A percentile compares a stretch with the other conserved stretches of the same genome.
These are phyloP conservation scores for Upupa epops DNA, from an alignment of 2,113 vertebrate species.

Conservation along the genomic window DNA sequence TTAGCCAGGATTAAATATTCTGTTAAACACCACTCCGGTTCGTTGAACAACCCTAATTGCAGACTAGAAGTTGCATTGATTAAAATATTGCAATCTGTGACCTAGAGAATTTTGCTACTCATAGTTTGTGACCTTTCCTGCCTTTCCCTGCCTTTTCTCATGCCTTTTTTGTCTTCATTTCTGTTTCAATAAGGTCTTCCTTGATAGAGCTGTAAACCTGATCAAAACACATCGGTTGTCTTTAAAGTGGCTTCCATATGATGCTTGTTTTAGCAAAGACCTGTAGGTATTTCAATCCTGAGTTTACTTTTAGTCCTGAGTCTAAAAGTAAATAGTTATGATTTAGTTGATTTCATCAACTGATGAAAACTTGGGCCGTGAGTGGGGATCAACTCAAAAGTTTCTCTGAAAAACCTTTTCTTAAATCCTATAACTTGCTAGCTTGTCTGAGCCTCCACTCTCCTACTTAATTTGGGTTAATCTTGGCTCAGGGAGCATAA, in stretches of 20 bases:
- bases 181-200: background rate
- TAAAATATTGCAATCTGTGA: conserved; percentile 20
- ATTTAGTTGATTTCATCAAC: background rate
- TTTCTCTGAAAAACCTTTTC: background rate
- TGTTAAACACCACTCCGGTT: background rate
- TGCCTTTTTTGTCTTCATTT: background rate
- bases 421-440: background rate
- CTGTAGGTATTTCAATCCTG: background rate
- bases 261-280: background rate
- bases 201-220: background rate
- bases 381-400: background rate
- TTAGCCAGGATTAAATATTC: conserved; percentile 11
- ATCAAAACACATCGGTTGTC: background rate
- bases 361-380: background rate
- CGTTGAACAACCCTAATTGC: background rate
- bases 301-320: too few relatives aligned
- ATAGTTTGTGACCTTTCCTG: background rate
- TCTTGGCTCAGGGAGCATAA: background rate
- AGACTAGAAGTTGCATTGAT: background rate
- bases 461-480: background rate
- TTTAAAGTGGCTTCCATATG: background rate
- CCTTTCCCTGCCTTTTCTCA: background rate
- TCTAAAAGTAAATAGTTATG: background rate
- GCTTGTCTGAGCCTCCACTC: background rate
- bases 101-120: background rate